phyloP scores from a whole-genome alignment of 1,140 invertebrate species.

The Elysia chlorotica region DNA sequence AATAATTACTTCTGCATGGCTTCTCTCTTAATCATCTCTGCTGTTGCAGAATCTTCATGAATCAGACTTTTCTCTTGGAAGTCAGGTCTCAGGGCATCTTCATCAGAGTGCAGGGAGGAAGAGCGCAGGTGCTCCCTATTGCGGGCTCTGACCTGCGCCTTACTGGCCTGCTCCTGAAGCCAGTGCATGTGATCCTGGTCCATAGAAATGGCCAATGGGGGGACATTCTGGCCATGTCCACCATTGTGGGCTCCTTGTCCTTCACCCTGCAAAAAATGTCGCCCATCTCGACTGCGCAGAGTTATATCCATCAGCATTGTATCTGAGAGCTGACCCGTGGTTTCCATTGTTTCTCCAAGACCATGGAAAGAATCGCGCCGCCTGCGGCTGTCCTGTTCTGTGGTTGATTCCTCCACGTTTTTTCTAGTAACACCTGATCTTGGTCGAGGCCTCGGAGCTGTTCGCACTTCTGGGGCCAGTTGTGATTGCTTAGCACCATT shows the following conservation, averaged over 20 bases:
- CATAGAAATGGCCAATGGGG: conserved; percentile 55
- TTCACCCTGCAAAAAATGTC: conserved; percentile 21
- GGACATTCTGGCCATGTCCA: too few relatives aligned
- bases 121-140: conserved; percentile 25
- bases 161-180: conserved; percentile 53
- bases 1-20: conserved; percentile 8
- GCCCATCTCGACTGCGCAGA: conserved; percentile 52
- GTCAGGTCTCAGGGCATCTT: not conserved
- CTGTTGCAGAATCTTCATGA: not conserved
- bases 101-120: conserved; percentile 7
- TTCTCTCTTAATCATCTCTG: not conserved
- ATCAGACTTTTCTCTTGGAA: not conserved
- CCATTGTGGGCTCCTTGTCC: too few relatives aligned
- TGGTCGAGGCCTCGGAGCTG: not conserved
- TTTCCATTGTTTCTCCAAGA: conserved; percentile 3
- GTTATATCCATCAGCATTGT: conserved; percentile 54
- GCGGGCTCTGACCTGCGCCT: conserved; percentile 37
- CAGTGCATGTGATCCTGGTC: conserved; percentile 58
- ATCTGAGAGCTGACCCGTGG: conserved; percentile 33
- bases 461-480: not conserved
- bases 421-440: not conserved
- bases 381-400: not conserved
- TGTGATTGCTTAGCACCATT: too few relatives aligned
- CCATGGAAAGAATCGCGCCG: not conserved
- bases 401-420: not conserved